Evolutionary conservation across 2,113 vertebrate species (phyloP).

Genomic region (Oenanthe melanoleuca): DNA sequence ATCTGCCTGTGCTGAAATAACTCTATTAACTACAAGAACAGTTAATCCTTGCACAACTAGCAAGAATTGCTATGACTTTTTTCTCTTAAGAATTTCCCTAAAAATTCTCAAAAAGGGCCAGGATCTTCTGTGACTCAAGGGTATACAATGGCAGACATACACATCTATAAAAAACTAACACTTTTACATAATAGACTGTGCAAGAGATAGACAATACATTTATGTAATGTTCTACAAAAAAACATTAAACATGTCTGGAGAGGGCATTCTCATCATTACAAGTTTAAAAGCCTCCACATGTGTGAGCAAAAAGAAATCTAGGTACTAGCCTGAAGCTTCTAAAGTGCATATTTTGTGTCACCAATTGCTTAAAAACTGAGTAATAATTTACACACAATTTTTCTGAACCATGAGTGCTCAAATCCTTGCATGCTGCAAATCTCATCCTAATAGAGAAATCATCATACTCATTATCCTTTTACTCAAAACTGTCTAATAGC

Average conservation of each 20-base stretch:
- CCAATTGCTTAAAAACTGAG: not conserved
- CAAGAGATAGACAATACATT: not conserved
- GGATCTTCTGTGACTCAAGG: not conserved
- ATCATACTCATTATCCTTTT: not conserved
- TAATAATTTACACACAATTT: not conserved
- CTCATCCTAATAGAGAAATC: not conserved
- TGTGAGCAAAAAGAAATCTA: not conserved
- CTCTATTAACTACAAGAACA: not conserved
- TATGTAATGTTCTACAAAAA: not conserved
- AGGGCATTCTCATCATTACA: not conserved
- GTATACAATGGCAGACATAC: not conserved
- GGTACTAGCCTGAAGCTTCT: not conserved
- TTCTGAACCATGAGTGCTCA: not conserved
- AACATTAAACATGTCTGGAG: not conserved
- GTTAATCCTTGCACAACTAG: not conserved
- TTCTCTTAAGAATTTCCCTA: not conserved
- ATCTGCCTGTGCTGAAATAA: not conserved
- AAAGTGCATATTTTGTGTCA: not conserved
- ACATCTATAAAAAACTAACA: not conserved
- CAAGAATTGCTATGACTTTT: not conserved
- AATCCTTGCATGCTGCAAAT: not conserved
- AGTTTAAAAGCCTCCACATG: not conserved
- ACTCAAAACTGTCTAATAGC: not conserved
- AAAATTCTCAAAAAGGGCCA: not conserved
- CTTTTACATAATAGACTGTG: not conserved